Evolutionary conservation across 1,140 invertebrate species (phyloP), one percentile per base, ranked within the genome.

Genomic region (Heliconius congener): DNA sequence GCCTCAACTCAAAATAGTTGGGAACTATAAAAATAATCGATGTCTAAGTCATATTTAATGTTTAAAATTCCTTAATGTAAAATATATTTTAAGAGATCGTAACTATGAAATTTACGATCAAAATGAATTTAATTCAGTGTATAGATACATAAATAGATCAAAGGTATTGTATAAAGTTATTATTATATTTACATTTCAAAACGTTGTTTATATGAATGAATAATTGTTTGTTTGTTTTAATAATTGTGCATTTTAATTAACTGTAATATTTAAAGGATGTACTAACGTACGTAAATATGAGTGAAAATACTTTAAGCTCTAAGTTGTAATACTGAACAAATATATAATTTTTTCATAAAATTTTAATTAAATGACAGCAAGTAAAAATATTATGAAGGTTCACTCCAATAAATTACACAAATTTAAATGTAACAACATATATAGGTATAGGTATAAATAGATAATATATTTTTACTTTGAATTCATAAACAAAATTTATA

Each of bases 391-490:
- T 34, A 34, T 34, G 34, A 34, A 34, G 5, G 34, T 34, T 34
- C 34, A 34, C 34, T 39, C 39, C 9, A 39, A 39, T 84, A 83
- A 3, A 34, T 34, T 34, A 34, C 5, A 4, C 3, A 34, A 34
- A 34, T 3, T 34, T 34, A 46, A 18, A 70, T 39, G 27, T 57
- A 34, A 34, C 3, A 4, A 34, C 3, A 34, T 34, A 76, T 77
- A 87, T 85, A 83, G 9, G 9, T 39, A 9, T 92, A 90, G 86
- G 85, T 87, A 82, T 90, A 91, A 92, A 94, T 90, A 30, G 30
- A 0, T 2, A 2, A 30, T 30, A 30, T 30, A 30, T 30, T 30
- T 30, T 30, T 30, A 30, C 30, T 30, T 30, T 30, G 30, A 30
- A 30, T 30, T 30, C 30, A 30, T 30, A 30, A 34, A 34, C 0